Evolutionary conservation across 2,888 invertebrate genomes (phyloP), one percentile per base, ranked within the genome.

Genomic region (Poecilus cupreus): DNA sequence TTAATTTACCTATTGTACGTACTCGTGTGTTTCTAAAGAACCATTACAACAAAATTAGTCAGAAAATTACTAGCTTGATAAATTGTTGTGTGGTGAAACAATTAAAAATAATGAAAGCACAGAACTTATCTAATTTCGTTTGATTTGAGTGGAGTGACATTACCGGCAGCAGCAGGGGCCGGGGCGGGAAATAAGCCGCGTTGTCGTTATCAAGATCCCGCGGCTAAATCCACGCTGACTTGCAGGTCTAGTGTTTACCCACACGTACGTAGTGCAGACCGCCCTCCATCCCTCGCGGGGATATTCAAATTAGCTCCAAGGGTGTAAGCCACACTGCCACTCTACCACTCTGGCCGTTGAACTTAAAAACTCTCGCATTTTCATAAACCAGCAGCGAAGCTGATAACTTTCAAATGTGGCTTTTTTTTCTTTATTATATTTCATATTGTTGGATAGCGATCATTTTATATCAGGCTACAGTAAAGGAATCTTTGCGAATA

Each of bases 211-310:
- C 79, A 57, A 70, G 79, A 79, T 79, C 51, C 51, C 16, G 79
- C 79, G 46, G 79, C 46, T 79, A 79, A 79, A 79, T 79, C 79
- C 79, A 79, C 79, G 68, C 49, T 79, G 79, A 79, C 79, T 79
- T 79, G 79, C 79, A 70, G 79, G 70, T 70, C 79, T 79, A 11
- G 49, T 78, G 78, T 78, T 78, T 78, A 46, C 68, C 57, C 76
- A 76, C 76, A 76, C 76, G 51, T 54, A 76, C 54, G 32, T 22
- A 10, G 54, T 54, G 26, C 60, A n/a, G 10, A 20, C 43, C 46
- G 16, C 37, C 78, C 77, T 39, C 2, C 64, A 43, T 8, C 20
- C 10, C 24, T 16, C 37, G 24, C 43, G 24, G 16, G 51, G 20
- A 20, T 79, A 79, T 79, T 79, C 79, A 79, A 79, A 79, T 79